A percentile compares a stretch with the other conserved stretches of the same genome.
Conservation (phyloP, 2,113 vertebrate species). For the Pycnonotus jocosus region DNA sequence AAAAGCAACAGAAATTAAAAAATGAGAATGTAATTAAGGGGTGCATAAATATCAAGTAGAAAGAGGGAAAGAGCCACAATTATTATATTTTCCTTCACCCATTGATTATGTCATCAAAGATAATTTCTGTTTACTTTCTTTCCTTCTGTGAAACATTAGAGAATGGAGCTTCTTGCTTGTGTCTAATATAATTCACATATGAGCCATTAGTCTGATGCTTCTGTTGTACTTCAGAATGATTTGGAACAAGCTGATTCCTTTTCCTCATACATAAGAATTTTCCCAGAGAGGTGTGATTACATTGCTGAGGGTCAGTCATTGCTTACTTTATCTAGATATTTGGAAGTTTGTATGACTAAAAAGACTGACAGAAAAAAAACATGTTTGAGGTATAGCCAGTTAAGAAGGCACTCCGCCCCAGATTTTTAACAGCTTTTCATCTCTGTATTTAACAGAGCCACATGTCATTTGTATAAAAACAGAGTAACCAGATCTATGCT, state of each 20-base stretch:
- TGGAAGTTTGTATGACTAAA: not conserved
- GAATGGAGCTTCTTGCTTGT: constrained; percentile 6
- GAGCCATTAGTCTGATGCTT: not conserved
- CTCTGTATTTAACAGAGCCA: not conserved
- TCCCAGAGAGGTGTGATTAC: not conserved
- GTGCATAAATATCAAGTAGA: constrained; percentile 22
- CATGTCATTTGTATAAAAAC: not conserved
- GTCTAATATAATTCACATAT: not conserved
- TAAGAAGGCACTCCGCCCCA: not conserved
- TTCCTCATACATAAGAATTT: not conserved
- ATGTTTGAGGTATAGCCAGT: not conserved
- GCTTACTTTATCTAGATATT: not conserved
- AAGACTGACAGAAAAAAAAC: not conserved
- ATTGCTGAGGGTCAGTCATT: not conserved
- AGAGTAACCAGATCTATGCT: not conserved
- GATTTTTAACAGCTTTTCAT: not conserved
- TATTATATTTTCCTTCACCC: constrained; percentile 52
- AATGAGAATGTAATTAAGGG: constrained; percentile 44
- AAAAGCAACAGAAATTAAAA: constrained; percentile 54
- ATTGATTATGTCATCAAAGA: constrained; percentile 47
- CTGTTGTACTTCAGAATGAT: not conserved
- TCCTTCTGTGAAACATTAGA: constrained; percentile 24
- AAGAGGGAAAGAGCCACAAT: constrained; percentile 16
- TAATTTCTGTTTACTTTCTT: constrained; percentile 57
- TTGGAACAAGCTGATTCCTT: not conserved